phyloP scores from a whole-genome alignment of 2,888 invertebrate genomes.

The Drosophila paramelanica region DNA sequence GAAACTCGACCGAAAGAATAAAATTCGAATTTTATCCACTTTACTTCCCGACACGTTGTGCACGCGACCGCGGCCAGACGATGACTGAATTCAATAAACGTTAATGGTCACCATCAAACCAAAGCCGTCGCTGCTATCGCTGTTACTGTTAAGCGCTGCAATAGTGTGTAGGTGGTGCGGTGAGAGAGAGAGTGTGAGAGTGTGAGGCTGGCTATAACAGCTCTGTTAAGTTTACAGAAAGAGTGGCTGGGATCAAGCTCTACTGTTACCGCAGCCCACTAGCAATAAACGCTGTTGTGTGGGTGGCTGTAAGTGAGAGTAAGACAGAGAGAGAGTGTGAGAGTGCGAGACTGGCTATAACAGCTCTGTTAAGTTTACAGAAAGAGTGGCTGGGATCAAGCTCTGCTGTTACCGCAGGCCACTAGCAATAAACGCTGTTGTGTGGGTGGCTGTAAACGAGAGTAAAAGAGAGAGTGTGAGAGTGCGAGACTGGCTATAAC shows the following conservation, averaged over 20 bases:
- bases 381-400: slow-evolving; percentile 1
- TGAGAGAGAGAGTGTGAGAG: slow-evolving; percentile 3
- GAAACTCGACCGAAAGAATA: slow-evolving; percentile 6
- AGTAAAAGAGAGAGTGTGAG: background rate
- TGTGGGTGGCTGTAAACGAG: background rate
- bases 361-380: slow-evolving; percentile 32
- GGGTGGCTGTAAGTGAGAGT: background rate
- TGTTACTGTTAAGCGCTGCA: slow-evolving; percentile 35
- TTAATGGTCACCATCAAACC: slow-evolving; percentile 67
- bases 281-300: slow-evolving; percentile 4
- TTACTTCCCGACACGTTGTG: slow-evolving; percentile 43
- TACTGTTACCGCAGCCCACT: slow-evolving; percentile 3
- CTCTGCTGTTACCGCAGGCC: slow-evolving; percentile 6
- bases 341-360: slow-evolving; percentile 4
- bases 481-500: slow-evolving; percentile 4
- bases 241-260: slow-evolving; percentile 5
- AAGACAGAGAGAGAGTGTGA: slow-evolving; percentile 2
- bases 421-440: slow-evolving; percentile 3
- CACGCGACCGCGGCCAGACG: slow-evolving; percentile 77
- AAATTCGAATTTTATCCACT: background rate
- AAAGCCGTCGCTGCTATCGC: slow-evolving; percentile 35
- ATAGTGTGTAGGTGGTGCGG: slow-evolving; percentile 48
- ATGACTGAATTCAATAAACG: slow-evolving; percentile 79
- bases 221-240: slow-evolving; percentile 31
- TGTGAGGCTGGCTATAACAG: slow-evolving; percentile 6